Evolutionary conservation across 2,797 vertebrate genomes (phyloP).

Genomic region (Octomys mimax): DNA sequence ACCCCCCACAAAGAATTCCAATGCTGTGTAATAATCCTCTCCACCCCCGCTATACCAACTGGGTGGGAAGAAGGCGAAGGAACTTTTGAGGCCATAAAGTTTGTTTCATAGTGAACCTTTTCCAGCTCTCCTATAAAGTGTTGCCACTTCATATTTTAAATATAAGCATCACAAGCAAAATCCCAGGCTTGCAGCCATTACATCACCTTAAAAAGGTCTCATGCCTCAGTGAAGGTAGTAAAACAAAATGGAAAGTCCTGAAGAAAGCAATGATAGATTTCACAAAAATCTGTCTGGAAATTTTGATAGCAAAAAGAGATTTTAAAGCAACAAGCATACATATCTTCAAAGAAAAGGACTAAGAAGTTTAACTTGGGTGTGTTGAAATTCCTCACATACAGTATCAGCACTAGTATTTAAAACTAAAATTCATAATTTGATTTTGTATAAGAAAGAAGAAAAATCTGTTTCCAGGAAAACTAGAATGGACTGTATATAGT

Average conservation of each 20-base stretch:
- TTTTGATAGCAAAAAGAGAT: slow-evolving; percentile 45
- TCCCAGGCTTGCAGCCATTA: slow-evolving; percentile 80
- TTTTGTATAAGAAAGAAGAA: slow-evolving; percentile 64
- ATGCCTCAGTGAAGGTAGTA: slow-evolving; percentile 52
- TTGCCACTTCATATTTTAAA: slow-evolving; percentile 85
- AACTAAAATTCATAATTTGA: slow-evolving; percentile 46
- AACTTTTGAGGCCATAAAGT: slow-evolving; percentile 22
- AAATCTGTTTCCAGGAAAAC: slow-evolving; percentile 49
- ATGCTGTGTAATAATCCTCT: slow-evolving; percentile 83
- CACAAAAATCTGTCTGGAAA: slow-evolving; percentile 60
- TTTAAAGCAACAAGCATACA: slow-evolving; percentile 29
- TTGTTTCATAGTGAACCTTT: slow-evolving; percentile 80
- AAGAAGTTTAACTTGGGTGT: slow-evolving; percentile 52
- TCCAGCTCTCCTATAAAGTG: slow-evolving; percentile 86
- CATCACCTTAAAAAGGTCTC: slow-evolving; percentile 83
- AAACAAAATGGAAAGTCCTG: slow-evolving; percentile 53
- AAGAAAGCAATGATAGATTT: slow-evolving; percentile 49
- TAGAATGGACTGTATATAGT: not conserved
- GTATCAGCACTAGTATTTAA: slow-evolving; percentile 10
- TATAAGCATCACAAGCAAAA: slow-evolving; percentile 81
- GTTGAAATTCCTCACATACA: slow-evolving; percentile 50
- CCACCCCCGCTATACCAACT: slow-evolving; percentile 81
- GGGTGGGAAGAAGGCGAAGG: slow-evolving; percentile 80
- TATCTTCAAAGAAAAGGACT: slow-evolving; percentile 54
- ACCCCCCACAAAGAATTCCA: slow-evolving; percentile 82